phyloP scores from a whole-genome alignment of 2,113 vertebrate species.

The Ictidomys tridecemlineatus region DNA sequence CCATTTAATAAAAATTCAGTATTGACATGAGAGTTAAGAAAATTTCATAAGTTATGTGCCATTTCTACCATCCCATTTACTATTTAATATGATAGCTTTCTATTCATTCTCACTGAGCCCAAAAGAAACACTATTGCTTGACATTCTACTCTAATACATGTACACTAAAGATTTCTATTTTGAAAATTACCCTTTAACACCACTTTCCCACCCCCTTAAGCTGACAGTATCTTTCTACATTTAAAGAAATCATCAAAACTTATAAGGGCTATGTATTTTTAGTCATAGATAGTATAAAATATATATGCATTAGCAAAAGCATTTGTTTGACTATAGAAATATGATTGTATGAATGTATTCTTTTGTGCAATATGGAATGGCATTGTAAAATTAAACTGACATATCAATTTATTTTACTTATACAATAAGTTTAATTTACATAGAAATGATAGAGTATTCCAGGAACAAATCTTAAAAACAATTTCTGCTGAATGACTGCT shows the following conservation, averaged over 20 bases:
- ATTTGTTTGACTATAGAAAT: constrained; percentile 71
- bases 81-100: background rate
- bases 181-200: constrained; percentile 26
- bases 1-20: constrained; percentile 36
- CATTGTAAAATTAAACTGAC: constrained; percentile 73
- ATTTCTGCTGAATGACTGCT: constrained; percentile 68
- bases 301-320: constrained; percentile 56
- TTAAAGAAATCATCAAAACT: constrained; percentile 55
- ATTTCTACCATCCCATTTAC: constrained; percentile 23
- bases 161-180: background rate
- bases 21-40: constrained; percentile 4
- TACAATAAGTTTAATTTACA: constrained; percentile 79
- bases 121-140: constrained; percentile 36
- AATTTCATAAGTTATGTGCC: constrained; percentile 11
- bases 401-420: constrained; percentile 78
- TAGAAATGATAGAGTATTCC: constrained; percentile 73
- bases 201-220: constrained; percentile 3
- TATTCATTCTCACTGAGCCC: background rate
- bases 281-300: constrained; percentile 15
- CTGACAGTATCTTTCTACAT: constrained; percentile 36
- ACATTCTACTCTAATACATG: background rate
- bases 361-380: constrained; percentile 56
- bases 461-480: constrained; percentile 72
- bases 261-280: constrained; percentile 52
- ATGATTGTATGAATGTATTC: constrained; percentile 37